These are phyloP conservation scores for Chrysodeixis includens DNA, from an alignment of 2,888 invertebrate genomes.

Conservation along the genomic window DNA sequence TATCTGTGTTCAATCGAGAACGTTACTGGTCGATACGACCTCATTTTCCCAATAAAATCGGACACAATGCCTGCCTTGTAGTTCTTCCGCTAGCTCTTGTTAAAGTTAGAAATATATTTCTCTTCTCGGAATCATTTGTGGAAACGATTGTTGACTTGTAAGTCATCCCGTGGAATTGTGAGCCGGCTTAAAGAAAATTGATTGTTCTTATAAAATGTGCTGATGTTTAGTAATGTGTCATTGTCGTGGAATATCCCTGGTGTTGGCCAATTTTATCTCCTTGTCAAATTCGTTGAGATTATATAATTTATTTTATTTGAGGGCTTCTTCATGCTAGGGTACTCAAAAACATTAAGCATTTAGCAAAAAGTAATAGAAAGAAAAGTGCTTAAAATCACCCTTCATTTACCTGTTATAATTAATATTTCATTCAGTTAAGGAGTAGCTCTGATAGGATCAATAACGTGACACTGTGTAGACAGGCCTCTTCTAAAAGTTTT, in stretches of 20 bases:
- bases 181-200: conserved; percentile 21
- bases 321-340: no score
- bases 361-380: no score
- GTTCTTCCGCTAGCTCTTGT: conserved; percentile 1
- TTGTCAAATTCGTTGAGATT: background rate
- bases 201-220: conserved; percentile 22
- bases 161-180: background rate
- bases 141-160: conserved; percentile 1
- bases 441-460: no score
- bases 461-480: no score
- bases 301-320: background rate
- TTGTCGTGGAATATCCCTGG: conserved; percentile 25
- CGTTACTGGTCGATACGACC: background rate
- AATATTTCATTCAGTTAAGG: no score
- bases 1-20: background rate
- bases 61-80: conserved; percentile 4
- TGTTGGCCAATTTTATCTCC: background rate
- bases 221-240: conserved; percentile 27
- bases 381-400: no score
- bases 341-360: no score
- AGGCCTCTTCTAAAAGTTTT: no score
- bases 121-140: background rate
- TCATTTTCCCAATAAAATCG: conserved; percentile 4
- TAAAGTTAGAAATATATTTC: conserved; percentile 4
- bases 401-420: no score